These are phyloP conservation scores for Platysternon megacephalum DNA, from an alignment of 2,113 vertebrate genomes.

Conservation along the genomic window DNA sequence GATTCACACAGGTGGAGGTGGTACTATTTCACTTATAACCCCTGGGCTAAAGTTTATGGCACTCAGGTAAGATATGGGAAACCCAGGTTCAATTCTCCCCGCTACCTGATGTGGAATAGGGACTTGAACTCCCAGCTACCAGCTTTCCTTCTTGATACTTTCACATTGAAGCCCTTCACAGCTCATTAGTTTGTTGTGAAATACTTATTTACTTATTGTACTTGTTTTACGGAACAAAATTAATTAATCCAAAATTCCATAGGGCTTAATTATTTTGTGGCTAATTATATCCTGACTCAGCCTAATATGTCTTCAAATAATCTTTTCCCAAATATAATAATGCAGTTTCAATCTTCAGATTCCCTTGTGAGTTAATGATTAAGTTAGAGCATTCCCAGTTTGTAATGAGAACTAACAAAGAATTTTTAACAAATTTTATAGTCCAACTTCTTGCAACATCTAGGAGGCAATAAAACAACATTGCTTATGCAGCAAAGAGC, in stretches of 20 bases:
- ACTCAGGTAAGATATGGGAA: background rate
- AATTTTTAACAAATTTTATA: constrained; percentile 38
- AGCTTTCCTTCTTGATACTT: background rate
- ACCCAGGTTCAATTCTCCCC: background rate
- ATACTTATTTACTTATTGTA: background rate
- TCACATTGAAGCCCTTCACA: background rate
- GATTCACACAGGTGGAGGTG: background rate
- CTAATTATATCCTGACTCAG: constrained; percentile 14
- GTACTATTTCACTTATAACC: background rate
- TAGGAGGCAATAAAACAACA: constrained; percentile 57
- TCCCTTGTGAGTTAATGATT: constrained; percentile 4
- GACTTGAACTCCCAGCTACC: background rate
- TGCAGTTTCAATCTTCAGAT: background rate
- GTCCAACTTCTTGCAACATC: constrained; percentile 29
- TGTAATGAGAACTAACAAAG: constrained; percentile 46
- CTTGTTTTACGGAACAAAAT: background rate
- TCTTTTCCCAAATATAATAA: constrained; percentile 31
- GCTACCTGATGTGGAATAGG: background rate
- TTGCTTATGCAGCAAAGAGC: constrained; percentile 31
- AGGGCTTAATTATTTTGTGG: constrained; percentile 8
- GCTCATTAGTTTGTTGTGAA: background rate
- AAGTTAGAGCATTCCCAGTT: constrained; percentile 23
- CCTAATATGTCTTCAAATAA: constrained; percentile 3
- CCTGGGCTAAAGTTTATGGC: background rate
- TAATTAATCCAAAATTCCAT: background rate